Evolutionary conservation across 2,888 invertebrate species (phyloP), one percentile per base, ranked within the genome.

Genomic region (Heliconius cydno): DNA sequence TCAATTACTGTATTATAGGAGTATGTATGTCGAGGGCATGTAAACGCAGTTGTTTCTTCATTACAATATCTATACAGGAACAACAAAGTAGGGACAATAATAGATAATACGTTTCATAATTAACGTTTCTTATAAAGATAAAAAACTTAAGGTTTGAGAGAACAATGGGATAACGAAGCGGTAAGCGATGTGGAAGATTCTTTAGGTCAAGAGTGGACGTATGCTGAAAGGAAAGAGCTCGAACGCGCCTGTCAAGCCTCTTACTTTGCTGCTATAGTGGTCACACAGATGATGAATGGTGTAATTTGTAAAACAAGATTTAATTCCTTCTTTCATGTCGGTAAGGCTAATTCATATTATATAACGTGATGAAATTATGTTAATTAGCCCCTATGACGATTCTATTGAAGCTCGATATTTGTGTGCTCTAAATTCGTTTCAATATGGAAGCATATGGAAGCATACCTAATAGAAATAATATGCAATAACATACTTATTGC

Each of bases 161-260:
- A 95, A 70, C 89, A 93, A 57, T 98, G 98, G 98, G 97, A 98
- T 86, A 96, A 96, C 76, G 94, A 94, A 83, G 96, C 96, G 5
- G 92, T 97, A 76, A 97, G 96, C 84, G 97, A 97, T 87, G 88
- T 98, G 1, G 89, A 91, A 78, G 97, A 98, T 89, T 97, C 97
- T 0, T 96, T 96, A 84, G 97, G 97, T 1, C 97, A 97, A 87
- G 97, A 97, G 89, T 97, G 97, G 97, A 96, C 96, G 9, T 97
- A 96, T 87, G 87, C 90, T 22, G 96, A 96, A 85, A 95, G 97
- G 71, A 97, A 97, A 92, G 94, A 95, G 85, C 87, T 97, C 80
- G 96, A 97, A 87, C 96, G 96, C 84, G 96, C 96, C 52, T 96
- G 96, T 83, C 96, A 97, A 86, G 97, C 97, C 10, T 96, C 97